Evolutionary conservation across 2,113 vertebrate species (phyloP).

Genomic region (Ceratotherium simum): DNA sequence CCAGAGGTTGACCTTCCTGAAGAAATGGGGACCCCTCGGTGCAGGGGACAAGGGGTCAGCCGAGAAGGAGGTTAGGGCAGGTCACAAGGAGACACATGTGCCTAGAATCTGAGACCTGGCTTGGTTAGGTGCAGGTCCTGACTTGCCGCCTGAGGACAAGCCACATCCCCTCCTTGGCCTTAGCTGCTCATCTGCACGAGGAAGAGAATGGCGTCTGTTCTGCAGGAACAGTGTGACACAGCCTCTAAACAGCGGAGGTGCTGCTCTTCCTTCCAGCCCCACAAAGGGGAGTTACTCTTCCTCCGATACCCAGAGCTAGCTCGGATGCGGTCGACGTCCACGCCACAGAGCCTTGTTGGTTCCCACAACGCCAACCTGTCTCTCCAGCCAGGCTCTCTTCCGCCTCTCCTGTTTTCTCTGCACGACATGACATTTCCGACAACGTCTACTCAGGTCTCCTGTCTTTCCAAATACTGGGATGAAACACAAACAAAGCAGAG

Average conservation of each 20-base stretch:
- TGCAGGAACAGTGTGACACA: too few species aligned
- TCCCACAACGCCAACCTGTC: too few species aligned
- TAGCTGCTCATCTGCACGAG: neutral
- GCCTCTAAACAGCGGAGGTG: too few species aligned
- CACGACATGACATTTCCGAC: neutral
- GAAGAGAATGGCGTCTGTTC: too few species aligned
- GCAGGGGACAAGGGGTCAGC: neutral
- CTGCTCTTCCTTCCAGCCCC: neutral
- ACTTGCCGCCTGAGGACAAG: neutral
- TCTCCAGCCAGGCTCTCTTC: neutral
- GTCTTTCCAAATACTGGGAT: neutral
- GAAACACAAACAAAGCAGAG: neutral
- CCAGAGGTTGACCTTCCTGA: neutral
- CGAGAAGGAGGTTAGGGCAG: neutral
- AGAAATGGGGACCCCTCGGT: neutral
- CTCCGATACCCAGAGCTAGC: neutral
- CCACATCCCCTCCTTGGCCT: neutral
- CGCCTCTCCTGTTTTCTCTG: neutral
- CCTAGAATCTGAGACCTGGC: neutral
- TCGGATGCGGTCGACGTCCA: neutral
- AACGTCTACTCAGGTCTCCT: neutral
- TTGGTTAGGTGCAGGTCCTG: neutral
- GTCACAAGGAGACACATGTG: neutral
- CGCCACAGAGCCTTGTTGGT: too few species aligned
- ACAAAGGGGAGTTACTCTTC: fast-evolving